Evolutionary conservation across 2,113 vertebrate genomes (phyloP).

Genomic region (Egretta garzetta): DNA sequence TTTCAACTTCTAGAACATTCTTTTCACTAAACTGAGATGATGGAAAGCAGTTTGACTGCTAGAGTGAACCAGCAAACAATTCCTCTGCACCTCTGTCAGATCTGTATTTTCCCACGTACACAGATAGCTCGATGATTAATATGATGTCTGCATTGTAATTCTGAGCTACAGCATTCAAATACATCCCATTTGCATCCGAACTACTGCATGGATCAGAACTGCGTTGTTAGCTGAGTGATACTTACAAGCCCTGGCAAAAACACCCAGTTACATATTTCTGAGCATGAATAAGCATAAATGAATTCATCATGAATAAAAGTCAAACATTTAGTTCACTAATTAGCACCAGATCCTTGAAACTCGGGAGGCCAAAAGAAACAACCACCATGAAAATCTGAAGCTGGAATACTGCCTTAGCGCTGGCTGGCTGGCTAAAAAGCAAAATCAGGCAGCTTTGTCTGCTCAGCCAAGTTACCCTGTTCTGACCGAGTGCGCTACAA

Average conservation of each 20-base stretch:
- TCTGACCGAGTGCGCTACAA: not conserved
- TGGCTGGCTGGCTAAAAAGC: not conserved
- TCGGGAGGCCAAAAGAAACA: constrained; percentile 6
- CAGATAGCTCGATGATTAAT: not conserved
- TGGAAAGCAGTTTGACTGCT: not conserved
- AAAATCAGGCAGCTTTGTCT: not conserved
- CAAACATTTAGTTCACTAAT: not conserved
- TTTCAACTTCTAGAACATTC: not conserved
- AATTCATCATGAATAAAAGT: constrained; percentile 34
- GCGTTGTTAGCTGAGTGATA: not conserved
- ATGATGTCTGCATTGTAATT: not conserved
- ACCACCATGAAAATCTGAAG: not conserved
- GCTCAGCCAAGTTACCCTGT: not conserved
- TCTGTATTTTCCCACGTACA: not conserved
- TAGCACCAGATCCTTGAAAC: constrained; percentile 18
- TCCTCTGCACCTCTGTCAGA: not conserved
- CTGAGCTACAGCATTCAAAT: not conserved
- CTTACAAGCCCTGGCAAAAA: not conserved
- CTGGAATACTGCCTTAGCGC: not conserved
- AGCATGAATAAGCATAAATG: constrained; percentile 12
- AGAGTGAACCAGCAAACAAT: not conserved
- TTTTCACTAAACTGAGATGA: not conserved
- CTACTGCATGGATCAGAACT: not conserved
- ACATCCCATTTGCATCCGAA: not conserved
- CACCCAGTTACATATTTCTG: not conserved